Evolutionary conservation across 2,113 vertebrate species (phyloP), one percentile per base, ranked within the genome.

Genomic region (Cryptomyrus ogoouensis): DNA sequence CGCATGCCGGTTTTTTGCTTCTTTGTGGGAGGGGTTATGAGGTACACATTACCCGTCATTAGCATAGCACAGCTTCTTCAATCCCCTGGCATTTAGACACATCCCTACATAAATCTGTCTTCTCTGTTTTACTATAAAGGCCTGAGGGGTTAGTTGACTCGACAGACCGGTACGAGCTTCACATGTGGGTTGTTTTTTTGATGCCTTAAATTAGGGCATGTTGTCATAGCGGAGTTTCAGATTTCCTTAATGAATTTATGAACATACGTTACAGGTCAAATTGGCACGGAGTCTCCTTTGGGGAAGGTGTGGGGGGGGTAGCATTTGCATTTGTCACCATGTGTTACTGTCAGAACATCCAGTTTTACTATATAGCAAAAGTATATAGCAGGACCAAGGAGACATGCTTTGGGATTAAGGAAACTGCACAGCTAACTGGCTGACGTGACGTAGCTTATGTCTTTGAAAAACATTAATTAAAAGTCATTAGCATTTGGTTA

Each of bases 191-290:
- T 52, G 0, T 21, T 56, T 39, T 90, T 42, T 53, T 2, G 47
- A 70, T 88, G 74, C 7, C 89, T 88, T 84, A 90, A 91, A 84
- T 9, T 19, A n/a, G 52, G 86, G 83, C 50, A 50, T 46, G 47
- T 17, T 80, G 24, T 83, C 27, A 44, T 53, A 50, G 86, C n/a
- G 5, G 10, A 24, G 70, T 91, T 86, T 80, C 39, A 24, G 77
- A 83, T 42, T 58, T 80, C 86, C 58, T 49, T 90, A 49, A 80
- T 89, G 83, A 85, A 90, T 90, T 89, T 19, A 87, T 89, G 44
- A 89, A 87, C 86, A 42, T 42, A 80, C 6, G 42, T 35, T 85
- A 39, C 85, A 87, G 83, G n/a, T 42, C 62, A 90, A 89, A 47
- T 83, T 88, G 80, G 49, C 88, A 90, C 46, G 24, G 83, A 39